Conservation (phyloP, 2,797 vertebrate species). For the Hydrocynus forskahlii region DNA sequence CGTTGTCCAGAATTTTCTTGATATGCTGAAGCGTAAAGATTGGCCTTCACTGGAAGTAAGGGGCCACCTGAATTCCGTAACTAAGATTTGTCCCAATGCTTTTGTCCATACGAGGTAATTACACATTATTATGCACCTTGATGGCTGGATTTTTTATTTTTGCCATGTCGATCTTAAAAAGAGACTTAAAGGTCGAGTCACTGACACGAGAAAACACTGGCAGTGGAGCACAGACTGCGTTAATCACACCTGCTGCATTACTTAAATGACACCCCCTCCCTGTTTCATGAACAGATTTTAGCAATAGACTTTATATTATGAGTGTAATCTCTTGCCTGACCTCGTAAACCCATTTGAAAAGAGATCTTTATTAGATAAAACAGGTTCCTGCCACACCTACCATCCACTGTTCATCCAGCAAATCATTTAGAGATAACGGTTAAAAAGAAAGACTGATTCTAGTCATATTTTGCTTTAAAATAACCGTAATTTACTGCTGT, state of each 20-base stretch:
- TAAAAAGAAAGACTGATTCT: not conserved
- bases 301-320: not conserved
- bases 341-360: not conserved
- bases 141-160: not conserved
- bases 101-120: not conserved
- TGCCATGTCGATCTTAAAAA: not conserved
- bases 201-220: not conserved
- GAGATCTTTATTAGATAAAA: constrained; percentile 16
- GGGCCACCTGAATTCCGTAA: too few relatives aligned
- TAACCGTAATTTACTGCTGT: not conserved
- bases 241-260: not conserved
- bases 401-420: not conserved
- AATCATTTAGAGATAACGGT: not conserved
- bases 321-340: not conserved
- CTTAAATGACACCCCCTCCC: not conserved
- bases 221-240: not conserved
- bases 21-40: too few relatives aligned
- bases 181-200: not conserved
- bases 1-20: too few relatives aligned
- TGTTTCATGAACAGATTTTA: not conserved
- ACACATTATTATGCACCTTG: not conserved
- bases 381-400: constrained; percentile 18
- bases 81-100: too few relatives aligned
- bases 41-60: too few relatives aligned
- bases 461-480: not conserved